Evolutionary conservation across 2,113 vertebrate genomes (phyloP).

Genomic region (Marmota monax): DNA sequence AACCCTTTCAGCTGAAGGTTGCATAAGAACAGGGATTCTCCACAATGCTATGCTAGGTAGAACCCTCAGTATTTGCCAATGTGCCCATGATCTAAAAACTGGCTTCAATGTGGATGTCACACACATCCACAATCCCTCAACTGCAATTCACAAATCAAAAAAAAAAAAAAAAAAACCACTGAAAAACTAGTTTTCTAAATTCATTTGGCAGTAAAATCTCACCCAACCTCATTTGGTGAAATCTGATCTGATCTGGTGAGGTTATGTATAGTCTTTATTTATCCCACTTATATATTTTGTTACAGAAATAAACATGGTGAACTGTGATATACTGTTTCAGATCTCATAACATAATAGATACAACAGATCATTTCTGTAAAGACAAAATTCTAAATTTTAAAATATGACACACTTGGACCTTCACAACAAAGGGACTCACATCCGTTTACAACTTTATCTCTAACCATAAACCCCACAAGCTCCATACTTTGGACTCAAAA

Average conservation of each 20-base stretch:
- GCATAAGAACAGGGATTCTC: not conserved
- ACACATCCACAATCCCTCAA: not conserved
- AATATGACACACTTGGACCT: not conserved
- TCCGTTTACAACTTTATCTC: not conserved
- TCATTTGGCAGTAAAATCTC: slow-evolving; percentile 28
- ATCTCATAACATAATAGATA: not conserved
- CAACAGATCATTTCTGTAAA: slow-evolving; percentile 25
- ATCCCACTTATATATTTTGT: slow-evolving; percentile 6
- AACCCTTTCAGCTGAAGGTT: not conserved
- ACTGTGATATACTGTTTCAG: not conserved
- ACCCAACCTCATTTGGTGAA: not conserved
- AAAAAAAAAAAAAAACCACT: no score
- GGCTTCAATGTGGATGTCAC: not conserved
- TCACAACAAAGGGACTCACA: not conserved
- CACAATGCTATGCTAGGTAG: not conserved
- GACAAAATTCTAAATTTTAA: not conserved
- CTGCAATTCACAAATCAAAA: not conserved
- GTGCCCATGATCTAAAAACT: not conserved
- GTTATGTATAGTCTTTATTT: slow-evolving; percentile 55
- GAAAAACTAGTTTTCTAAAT: slow-evolving; percentile 22
- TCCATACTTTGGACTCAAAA: not conserved
- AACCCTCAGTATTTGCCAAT: not conserved
- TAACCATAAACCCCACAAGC: not conserved
- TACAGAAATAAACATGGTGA: slow-evolving; percentile 44
- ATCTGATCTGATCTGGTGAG: slow-evolving; percentile 41